phyloP scores from a whole-genome alignment of 2,888 invertebrate genomes.

The Spisula solida region DNA sequence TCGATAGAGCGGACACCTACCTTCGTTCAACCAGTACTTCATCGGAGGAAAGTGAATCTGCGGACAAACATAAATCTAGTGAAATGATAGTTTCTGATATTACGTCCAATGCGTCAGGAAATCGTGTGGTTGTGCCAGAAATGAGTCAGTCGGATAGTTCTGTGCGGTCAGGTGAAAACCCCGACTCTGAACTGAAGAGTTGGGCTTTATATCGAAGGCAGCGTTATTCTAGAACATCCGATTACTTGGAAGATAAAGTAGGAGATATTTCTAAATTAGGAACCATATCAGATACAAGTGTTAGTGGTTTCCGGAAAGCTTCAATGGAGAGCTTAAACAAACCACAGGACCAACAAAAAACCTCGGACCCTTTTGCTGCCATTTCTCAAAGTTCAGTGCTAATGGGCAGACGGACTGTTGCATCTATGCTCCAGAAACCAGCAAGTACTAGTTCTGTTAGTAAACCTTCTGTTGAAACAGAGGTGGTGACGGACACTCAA shows the following conservation, averaged over 20 bases:
- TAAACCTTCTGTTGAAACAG: not conserved
- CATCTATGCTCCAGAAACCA: conserved; percentile 30
- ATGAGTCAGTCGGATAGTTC: conserved; percentile 69
- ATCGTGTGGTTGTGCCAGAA: conserved; percentile 41
- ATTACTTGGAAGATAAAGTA: conserved; percentile 71
- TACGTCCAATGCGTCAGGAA: conserved; percentile 37
- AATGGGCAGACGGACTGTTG: conserved; percentile 26
- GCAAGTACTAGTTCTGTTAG: conserved; percentile 38
- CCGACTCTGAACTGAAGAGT: conserved; percentile 57
- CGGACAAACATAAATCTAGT: conserved; percentile 58
- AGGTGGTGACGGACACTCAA: conserved; percentile 25
- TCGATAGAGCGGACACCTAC: conserved; percentile 81
- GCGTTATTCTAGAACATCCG: conserved; percentile 65
- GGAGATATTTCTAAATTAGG: conserved; percentile 71
- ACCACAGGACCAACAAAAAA: conserved; percentile 45
- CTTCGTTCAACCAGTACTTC: conserved; percentile 70
- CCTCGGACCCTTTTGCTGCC: conserved; percentile 46
- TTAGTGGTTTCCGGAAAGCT: conserved; percentile 69
- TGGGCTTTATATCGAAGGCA: conserved; percentile 72
- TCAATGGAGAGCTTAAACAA: conserved; percentile 66
- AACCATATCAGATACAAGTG: conserved; percentile 72
- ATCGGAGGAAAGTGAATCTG: conserved; percentile 64
- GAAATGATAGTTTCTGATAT: conserved; percentile 66
- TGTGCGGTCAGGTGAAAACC: conserved; percentile 47
- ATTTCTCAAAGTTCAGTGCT: conserved; percentile 66